phyloP scores from a whole-genome alignment of 2,113 vertebrate species.

The Catagonus wagneri region DNA sequence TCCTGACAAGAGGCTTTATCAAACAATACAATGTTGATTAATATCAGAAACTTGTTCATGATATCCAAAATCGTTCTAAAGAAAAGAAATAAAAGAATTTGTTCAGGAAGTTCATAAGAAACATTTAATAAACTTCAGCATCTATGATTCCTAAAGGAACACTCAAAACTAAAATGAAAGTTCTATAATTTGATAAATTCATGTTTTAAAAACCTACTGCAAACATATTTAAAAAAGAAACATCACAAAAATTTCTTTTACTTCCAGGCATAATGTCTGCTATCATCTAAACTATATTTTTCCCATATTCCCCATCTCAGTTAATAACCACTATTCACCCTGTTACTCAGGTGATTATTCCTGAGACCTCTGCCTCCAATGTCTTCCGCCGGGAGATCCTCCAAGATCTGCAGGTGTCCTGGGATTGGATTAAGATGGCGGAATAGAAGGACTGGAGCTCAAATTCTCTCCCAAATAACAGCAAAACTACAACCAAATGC shows the following conservation, averaged over 20 bases:
- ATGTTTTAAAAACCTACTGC: background rate
- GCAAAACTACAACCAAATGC: too few species aligned
- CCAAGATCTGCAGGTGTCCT: too few species aligned
- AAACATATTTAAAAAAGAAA: background rate
- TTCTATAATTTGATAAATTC: background rate
- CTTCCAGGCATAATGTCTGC: background rate
- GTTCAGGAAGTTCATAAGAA: background rate
- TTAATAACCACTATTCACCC: background rate
- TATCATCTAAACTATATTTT: background rate
- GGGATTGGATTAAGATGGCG: too few species aligned
- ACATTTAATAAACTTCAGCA: background rate
- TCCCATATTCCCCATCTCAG: background rate
- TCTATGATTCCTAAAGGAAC: background rate
- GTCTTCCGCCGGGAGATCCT: too few species aligned
- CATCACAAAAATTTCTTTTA: background rate
- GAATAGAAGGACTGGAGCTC: too few species aligned
- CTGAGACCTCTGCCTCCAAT: too few species aligned
- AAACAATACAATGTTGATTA: background rate
- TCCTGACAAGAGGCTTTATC: background rate
- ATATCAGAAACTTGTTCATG: background rate
- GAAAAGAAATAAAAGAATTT: constrained; percentile 24
- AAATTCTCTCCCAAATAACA: too few species aligned
- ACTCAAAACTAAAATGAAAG: constrained; percentile 42
- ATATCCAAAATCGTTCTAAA: background rate
- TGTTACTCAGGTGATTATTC: background rate